These are phyloP conservation scores for Aurelia coerulea DNA, from an alignment of 30 jellyfish, hydroid and myxozoan genomes.

Conservation along the genomic window DNA sequence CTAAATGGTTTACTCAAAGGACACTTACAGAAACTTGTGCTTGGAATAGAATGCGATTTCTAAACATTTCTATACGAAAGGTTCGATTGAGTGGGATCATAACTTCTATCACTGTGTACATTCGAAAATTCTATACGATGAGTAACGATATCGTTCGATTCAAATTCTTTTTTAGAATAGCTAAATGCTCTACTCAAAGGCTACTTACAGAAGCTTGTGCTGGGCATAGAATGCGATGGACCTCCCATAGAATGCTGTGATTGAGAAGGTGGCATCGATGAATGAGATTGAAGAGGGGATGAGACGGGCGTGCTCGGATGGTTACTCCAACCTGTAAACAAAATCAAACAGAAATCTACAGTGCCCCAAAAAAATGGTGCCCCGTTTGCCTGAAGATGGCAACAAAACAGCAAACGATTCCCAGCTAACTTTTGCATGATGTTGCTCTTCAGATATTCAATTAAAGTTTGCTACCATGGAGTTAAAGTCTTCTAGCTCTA, in stretches of 20 bases:
- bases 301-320: slow-evolving; percentile 61
- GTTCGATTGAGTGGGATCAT: too few species aligned
- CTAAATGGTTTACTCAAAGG: background rate
- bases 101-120: too few species aligned
- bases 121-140: too few species aligned
- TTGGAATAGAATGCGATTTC: background rate
- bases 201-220: slow-evolving; percentile 25
- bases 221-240: slow-evolving; percentile 43
- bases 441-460: too few species aligned
- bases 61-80: too few species aligned
- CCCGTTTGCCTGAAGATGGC: background rate
- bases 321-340: slow-evolving; percentile 38
- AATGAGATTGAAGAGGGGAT: slow-evolving; percentile 63
- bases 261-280: slow-evolving; percentile 57
- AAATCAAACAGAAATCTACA: background rate
- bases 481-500: too few species aligned
- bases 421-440: too few species aligned
- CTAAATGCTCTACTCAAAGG: background rate
- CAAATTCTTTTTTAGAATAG: too few species aligned
- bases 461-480: background rate
- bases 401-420: too few species aligned
- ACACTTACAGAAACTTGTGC: slow-evolving; percentile 19
- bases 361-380: background rate
- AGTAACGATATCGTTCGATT: too few species aligned
- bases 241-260: slow-evolving; percentile 46